Percentiles rank a stretch among this genome's conserved stretches.
These are phyloP conservation scores for Ceramica pisi DNA, from an alignment of 2,888 invertebrate species.

Conservation along the genomic window DNA sequence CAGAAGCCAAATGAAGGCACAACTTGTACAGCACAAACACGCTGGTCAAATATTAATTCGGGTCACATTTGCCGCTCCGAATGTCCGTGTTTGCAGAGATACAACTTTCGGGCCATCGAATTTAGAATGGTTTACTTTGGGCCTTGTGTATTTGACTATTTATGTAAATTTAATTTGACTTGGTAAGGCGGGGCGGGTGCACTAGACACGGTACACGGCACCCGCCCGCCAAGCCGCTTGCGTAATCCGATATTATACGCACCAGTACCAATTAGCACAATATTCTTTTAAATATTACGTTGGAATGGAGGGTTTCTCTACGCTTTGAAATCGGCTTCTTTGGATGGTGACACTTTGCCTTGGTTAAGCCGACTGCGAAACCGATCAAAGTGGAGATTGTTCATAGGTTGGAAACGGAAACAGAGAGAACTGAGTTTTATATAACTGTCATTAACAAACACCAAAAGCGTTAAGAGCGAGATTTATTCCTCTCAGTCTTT, in stretches of 20 bases:
- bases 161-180: constrained; percentile 87
- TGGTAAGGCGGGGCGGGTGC: constrained; percentile 68
- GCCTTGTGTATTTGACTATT: constrained; percentile 85
- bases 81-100: constrained; percentile 86
- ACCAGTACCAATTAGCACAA: constrained; percentile 68
- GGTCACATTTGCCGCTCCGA: constrained; percentile 86
- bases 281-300: constrained; percentile 67
- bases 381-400: neutral
- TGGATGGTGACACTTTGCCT: neutral
- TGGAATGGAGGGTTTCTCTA: constrained; percentile 34
- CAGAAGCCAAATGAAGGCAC: constrained; percentile 82
- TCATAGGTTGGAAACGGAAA: too few relatives aligned
- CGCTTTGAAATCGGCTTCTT: constrained; percentile 17
- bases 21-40: constrained; percentile 78
- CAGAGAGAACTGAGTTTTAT: neutral
- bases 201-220: constrained; percentile 68
- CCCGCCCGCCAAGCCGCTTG: constrained; percentile 52
- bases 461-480: too few relatives aligned
- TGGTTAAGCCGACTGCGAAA: constrained; percentile 9
- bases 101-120: constrained; percentile 87
- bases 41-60: constrained; percentile 88
- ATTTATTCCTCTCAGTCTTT: too few relatives aligned
- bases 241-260: constrained; percentile 76
- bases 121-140: constrained; percentile 86
- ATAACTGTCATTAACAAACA: too few relatives aligned